Conservation (phyloP, 2,113 vertebrate species). For the Gracilinanus agilis region DNA sequence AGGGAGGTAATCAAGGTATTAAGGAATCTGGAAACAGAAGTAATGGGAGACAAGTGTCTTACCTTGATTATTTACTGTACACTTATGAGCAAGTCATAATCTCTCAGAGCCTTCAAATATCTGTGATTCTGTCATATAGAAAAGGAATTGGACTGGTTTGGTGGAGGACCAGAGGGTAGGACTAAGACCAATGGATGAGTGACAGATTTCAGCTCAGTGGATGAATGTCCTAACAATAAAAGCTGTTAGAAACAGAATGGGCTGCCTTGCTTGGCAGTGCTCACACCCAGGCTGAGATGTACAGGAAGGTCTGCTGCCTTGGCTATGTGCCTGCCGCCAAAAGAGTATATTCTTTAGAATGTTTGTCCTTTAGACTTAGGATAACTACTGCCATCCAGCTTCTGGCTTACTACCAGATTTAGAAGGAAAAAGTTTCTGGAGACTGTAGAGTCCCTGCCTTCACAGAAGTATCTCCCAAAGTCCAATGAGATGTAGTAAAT, state of each 20-base stretch:
- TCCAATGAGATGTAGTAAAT: not conserved
- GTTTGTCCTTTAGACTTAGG: not conserved
- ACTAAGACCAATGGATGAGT: not conserved
- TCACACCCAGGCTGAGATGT: not conserved
- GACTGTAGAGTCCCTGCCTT: not conserved
- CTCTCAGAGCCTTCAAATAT: not conserved
- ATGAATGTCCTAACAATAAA: not conserved
- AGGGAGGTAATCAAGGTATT: not conserved
- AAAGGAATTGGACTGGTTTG: not conserved
- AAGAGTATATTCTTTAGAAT: not conserved
- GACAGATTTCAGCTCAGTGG: not conserved
- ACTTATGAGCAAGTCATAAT: too few relatives aligned
- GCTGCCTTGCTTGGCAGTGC: not conserved
- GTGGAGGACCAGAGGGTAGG: not conserved
- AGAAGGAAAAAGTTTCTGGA: not conserved
- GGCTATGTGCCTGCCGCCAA: not conserved
- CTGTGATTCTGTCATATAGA: not conserved
- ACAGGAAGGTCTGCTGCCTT: not conserved
- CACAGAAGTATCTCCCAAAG: not conserved
- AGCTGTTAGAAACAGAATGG: not conserved
- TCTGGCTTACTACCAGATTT: not conserved
- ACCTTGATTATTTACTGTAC: too few relatives aligned
- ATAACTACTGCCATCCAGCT: not conserved
- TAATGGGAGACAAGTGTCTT: not conserved
- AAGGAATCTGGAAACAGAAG: not conserved